These are phyloP conservation scores for Hiodon tergisus DNA, from an alignment of 2,113 vertebrate species.

Conservation along the genomic window DNA sequence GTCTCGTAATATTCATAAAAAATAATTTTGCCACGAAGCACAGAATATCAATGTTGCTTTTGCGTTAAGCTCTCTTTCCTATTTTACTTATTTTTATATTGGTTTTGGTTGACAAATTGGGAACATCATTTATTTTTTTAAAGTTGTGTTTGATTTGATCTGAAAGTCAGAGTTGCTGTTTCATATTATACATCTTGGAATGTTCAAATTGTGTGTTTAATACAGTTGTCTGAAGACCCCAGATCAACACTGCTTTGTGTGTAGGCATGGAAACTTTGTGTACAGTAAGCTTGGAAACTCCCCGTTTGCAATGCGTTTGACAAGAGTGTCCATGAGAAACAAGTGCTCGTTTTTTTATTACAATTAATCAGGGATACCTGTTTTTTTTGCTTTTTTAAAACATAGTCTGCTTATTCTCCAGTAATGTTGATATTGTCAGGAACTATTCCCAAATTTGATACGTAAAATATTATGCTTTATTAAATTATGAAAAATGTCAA, in stretches of 20 bases:
- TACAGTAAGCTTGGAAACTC: neutral
- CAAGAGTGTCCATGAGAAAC: constrained; percentile 16
- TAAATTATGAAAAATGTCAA: neutral
- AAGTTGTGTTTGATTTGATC: too few species aligned
- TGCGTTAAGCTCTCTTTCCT: too few species aligned
- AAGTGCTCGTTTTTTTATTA: constrained; percentile 12
- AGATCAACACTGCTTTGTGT: constrained; percentile 16
- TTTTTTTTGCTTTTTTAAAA: constrained; percentile 1
- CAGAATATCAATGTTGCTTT: too few species aligned
- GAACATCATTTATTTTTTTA: too few species aligned
- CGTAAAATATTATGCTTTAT: neutral
- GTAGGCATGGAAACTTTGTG: neutral
- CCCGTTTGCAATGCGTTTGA: constrained; percentile 13
- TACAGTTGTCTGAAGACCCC: constrained; percentile 7
- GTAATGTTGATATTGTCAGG: constrained; percentile 12
- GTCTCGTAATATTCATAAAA: too few species aligned
- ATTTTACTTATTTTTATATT: too few species aligned
- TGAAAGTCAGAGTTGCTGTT: neutral
- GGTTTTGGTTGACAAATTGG: too few species aligned
- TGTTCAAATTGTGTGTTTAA: neutral
- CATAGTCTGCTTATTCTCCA: constrained; percentile 12
- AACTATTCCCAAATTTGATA: constrained; percentile 11
- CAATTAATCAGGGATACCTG: constrained; percentile 10
- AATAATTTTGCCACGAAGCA: too few species aligned
- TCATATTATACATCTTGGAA: constrained; percentile 3